These are phyloP conservation scores for Minunthozetes semirufus DNA, from an alignment of 2,888 invertebrate genomes.

Conservation along the genomic window DNA sequence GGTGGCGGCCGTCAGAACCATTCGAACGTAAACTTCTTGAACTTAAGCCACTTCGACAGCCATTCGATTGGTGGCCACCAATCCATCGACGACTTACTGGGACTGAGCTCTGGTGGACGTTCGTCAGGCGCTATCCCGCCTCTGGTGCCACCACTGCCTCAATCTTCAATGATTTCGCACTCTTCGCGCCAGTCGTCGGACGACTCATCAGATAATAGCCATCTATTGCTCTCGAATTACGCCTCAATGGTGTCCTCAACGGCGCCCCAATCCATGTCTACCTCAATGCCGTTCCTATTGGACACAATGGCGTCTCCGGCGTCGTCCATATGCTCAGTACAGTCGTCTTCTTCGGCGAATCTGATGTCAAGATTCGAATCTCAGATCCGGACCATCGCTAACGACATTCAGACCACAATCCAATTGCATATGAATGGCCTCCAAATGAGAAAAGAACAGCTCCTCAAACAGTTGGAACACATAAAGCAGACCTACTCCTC, in stretches of 20 bases:
- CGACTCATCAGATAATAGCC: not conserved
- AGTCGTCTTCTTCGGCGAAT: not conserved
- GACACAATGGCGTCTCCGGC: not conserved
- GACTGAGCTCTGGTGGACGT: not conserved
- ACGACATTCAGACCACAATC: constrained; percentile 38
- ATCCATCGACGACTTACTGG: constrained; percentile 3
- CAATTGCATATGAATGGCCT: constrained; percentile 36
- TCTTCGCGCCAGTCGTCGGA: not conserved
- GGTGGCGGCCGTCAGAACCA: not conserved
- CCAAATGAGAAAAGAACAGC: constrained; percentile 37
- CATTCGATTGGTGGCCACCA: not conserved
- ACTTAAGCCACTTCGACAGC: not conserved
- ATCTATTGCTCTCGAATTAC: not conserved
- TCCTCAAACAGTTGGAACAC: constrained; percentile 38
- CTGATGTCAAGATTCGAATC: constrained; percentile 34
- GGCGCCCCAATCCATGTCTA: not conserved
- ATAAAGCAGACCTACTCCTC: constrained; percentile 36
- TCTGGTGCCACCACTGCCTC: constrained; percentile 4
- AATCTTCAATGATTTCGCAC: not conserved
- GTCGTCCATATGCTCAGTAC: not conserved
- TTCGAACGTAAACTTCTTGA: constrained; percentile 3
- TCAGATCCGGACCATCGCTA: constrained; percentile 36
- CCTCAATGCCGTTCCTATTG: constrained; percentile 1
- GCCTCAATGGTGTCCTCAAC: not conserved
- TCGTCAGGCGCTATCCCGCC: not conserved